Conservation (phyloP, 92 coral and sea anemone species). For the Scolanthus callimorphus region DNA sequence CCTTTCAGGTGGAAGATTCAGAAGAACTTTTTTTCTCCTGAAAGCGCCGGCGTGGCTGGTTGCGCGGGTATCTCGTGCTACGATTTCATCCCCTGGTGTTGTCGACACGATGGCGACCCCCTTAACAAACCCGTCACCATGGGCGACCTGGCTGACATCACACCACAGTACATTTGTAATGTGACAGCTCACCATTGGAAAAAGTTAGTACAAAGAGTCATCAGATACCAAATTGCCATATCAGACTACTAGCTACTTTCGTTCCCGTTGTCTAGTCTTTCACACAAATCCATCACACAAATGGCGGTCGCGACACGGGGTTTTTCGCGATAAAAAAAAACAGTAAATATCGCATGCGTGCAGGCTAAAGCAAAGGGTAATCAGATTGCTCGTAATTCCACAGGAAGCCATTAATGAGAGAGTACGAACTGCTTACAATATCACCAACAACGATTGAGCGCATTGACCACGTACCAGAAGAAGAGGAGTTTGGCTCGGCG, state of each 20-base stretch:
- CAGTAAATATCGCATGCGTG: too few relatives aligned
- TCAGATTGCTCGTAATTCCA: too few relatives aligned
- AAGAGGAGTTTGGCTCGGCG: constrained; percentile 44
- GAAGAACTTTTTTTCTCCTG: constrained; percentile 71
- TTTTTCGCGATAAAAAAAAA: too few relatives aligned
- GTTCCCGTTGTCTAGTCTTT: too few relatives aligned
- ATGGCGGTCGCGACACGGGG: too few relatives aligned
- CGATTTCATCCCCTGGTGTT: constrained; percentile 49
- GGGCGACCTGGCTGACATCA: constrained; percentile 50
- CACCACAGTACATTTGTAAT: constrained; percentile 84
- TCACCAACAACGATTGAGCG: constrained; percentile 60
- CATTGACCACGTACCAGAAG: constrained; percentile 33
- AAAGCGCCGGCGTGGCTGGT: constrained; percentile 46
- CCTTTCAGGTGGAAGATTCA: constrained; percentile 57
- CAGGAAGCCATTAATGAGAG: too few relatives aligned
- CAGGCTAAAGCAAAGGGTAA: too few relatives aligned
- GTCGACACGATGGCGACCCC: not conserved
- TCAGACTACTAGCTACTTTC: too few relatives aligned
- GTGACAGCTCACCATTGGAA: constrained; percentile 72
- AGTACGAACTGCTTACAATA: constrained; percentile 45
- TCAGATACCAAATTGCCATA: too few relatives aligned
- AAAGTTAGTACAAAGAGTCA: constrained; percentile 1
- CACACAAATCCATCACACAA: too few relatives aligned
- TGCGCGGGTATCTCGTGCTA: constrained; percentile 49
- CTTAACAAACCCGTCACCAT: constrained; percentile 63